A percentile compares a stretch with the other conserved stretches of the same genome.
Conservation (phyloP, 2,113 vertebrate species). For the Eulemur macaco region DNA sequence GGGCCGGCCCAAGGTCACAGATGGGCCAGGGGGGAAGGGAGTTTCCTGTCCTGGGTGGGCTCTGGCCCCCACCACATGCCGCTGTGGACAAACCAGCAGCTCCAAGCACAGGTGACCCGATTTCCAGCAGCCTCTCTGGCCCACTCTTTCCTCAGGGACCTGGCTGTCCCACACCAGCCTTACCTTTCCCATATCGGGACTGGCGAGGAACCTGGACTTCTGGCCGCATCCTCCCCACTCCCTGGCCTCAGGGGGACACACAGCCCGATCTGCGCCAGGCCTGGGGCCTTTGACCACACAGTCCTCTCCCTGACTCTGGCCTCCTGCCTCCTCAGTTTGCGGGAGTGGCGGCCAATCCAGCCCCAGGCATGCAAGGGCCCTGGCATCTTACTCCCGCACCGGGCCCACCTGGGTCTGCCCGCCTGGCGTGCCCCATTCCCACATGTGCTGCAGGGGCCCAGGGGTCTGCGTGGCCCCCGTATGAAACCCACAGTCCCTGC, state of each 20-base stretch:
- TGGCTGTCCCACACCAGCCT: neutral
- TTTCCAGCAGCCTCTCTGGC: neutral
- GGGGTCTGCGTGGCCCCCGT: rapidly evolving
- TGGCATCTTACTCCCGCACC: neutral
- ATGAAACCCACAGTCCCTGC: neutral
- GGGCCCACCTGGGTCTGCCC: too few relatives aligned
- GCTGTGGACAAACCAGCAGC: neutral
- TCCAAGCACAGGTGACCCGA: neutral
- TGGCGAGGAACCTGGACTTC: neutral
- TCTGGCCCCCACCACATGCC: neutral
- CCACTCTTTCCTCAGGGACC: too few relatives aligned
- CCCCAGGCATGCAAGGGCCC: neutral
- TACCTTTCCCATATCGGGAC: too few relatives aligned
- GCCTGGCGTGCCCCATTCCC: too few relatives aligned
- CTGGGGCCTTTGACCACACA: too few relatives aligned
- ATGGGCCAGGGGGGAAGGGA: neutral
- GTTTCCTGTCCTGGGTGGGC: too few relatives aligned
- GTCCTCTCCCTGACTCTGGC: rapidly evolving
- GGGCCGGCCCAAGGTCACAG: neutral
- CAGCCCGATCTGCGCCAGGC: neutral
- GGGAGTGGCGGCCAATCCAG: neutral
- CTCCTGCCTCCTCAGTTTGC: neutral
- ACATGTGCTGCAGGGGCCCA: rapidly evolving
- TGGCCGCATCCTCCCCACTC: too few relatives aligned
- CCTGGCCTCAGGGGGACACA: neutral